Evolutionary conservation across 2,113 vertebrate genomes (phyloP).

Genomic region (Phocoena phocoena): DNA sequence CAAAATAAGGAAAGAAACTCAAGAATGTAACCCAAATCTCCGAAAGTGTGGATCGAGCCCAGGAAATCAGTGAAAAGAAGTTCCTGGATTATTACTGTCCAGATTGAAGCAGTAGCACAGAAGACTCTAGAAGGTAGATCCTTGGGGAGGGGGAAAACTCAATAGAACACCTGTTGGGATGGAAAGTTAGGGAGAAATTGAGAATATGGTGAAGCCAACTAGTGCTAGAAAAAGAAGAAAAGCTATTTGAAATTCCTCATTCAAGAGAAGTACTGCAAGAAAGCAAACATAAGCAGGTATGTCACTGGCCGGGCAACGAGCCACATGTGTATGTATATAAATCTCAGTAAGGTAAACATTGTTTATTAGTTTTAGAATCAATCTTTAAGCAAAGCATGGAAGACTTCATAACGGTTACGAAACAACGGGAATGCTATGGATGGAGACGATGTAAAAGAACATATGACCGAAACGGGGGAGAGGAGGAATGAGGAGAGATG

Average conservation of each 20-base stretch:
- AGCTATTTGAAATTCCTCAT: not conserved
- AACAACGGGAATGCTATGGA: not conserved
- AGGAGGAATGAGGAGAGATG: not conserved
- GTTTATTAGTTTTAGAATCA: not conserved
- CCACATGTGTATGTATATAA: fast-evolving
- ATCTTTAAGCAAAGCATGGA: not conserved
- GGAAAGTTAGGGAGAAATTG: not conserved
- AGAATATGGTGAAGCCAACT: slow-evolving; percentile 8
- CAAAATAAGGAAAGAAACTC: not conserved
- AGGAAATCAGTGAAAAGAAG: not conserved
- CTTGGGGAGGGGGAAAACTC: not conserved
- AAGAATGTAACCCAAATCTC: not conserved
- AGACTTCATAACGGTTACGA: not conserved
- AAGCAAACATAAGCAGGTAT: not conserved
- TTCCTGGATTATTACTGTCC: not conserved
- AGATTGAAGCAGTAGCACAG: not conserved
- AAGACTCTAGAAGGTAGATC: not conserved
- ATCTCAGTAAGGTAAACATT: not conserved
- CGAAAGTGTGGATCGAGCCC: not conserved
- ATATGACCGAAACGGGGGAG: not conserved
- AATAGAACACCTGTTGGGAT: not conserved
- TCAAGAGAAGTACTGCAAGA: not conserved
- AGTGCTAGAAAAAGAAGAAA: not conserved
- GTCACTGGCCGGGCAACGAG: not conserved
- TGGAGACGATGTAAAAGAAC: not conserved